Percentiles rank a stretch among this genome's conserved stretches.
Evolutionary conservation across 2,888 invertebrate species (phyloP).

Genomic region (Hemicrepidius hirtus): DNA sequence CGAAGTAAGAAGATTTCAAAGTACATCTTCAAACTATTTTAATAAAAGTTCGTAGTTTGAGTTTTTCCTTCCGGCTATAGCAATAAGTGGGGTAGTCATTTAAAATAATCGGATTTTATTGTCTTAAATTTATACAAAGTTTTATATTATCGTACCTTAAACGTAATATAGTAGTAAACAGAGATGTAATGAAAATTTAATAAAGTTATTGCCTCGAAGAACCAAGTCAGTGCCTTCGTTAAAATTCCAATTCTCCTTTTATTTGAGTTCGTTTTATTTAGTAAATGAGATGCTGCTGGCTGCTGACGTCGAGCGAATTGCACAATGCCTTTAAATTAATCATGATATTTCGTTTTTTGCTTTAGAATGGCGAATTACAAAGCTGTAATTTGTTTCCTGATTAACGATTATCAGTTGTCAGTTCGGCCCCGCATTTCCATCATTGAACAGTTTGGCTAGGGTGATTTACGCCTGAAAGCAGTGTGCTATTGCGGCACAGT

Average conservation of each 20-base stretch:
- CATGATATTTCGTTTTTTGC: conserved; percentile 29
- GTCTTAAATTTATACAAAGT: neutral
- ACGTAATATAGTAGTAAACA: neutral
- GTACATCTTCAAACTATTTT: too few relatives aligned
- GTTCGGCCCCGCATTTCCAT: conserved; percentile 35
- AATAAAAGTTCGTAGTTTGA: too few relatives aligned
- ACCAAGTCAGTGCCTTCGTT: conserved; percentile 1
- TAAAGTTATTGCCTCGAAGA: conserved; percentile 9
- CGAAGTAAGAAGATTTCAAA: too few relatives aligned
- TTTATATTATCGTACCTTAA: neutral
- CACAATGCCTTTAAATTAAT: conserved; percentile 27
- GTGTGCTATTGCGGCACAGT: conserved; percentile 32
- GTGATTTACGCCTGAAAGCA: conserved; percentile 33
- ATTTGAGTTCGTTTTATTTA: conserved; percentile 24
- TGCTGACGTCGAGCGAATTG: conserved; percentile 17
- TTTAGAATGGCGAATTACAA: conserved; percentile 23
- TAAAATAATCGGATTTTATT: too few relatives aligned
- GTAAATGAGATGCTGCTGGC: neutral
- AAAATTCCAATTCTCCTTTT: conserved; percentile 17
- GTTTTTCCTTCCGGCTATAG: too few relatives aligned
- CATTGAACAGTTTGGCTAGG: conserved; percentile 35
- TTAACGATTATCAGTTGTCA: conserved; percentile 40
- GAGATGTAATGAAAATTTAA: conserved; percentile 17
- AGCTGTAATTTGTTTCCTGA: conserved; percentile 32
- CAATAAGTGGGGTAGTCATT: too few relatives aligned